These are phyloP conservation scores for Falco columbarius DNA, from an alignment of 2,797 vertebrate genomes.

Conservation along the genomic window DNA sequence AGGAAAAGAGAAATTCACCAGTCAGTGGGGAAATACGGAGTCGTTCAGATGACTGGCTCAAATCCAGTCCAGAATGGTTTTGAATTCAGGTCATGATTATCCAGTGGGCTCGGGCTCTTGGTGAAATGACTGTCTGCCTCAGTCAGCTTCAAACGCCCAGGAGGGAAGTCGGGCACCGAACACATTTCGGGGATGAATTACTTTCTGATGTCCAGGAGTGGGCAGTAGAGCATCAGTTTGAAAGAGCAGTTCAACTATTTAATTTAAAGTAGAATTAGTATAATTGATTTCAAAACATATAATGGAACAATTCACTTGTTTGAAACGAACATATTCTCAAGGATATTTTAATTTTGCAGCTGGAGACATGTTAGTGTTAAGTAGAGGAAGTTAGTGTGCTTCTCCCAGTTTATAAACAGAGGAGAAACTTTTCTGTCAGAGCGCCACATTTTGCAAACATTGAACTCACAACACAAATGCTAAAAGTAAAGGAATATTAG, in stretches of 20 bases:
- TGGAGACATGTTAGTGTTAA: neutral
- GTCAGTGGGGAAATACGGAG: neutral
- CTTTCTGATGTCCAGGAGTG: constrained; percentile 10
- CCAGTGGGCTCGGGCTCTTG: neutral
- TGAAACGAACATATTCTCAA: neutral
- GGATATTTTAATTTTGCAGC: neutral
- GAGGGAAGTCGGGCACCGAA: neutral
- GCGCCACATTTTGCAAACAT: neutral
- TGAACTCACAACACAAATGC: neutral
- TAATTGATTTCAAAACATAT: constrained; percentile 5
- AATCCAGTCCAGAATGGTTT: neutral
- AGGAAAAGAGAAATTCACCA: neutral
- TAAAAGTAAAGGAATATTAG: neutral
- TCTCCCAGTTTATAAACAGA: neutral
- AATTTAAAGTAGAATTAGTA: neutral
- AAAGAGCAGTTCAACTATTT: neutral
- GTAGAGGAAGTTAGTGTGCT: neutral
- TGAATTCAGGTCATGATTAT: neutral
- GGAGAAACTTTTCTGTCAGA: neutral
- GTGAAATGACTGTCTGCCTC: neutral
- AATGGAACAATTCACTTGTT: neutral
- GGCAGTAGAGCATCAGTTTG: constrained; percentile 36
- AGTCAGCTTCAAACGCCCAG: neutral
- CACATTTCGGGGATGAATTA: neutral
- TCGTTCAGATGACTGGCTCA: neutral